Evolutionary conservation across 2,113 vertebrate genomes (phyloP).

Genomic region (Pan paniscus): DNA sequence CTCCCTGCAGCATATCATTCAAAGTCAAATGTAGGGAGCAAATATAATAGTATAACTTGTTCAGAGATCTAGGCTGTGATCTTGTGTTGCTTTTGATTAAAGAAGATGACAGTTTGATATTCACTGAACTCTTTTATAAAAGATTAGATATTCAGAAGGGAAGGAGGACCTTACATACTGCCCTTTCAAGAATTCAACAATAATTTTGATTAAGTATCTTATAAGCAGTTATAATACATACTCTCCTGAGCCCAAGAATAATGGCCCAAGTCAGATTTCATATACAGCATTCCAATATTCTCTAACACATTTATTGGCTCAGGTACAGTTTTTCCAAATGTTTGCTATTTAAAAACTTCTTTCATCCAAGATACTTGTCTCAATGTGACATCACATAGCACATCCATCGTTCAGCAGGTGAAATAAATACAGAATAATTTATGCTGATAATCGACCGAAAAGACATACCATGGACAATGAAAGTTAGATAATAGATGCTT

Average conservation of each 20-base stretch:
- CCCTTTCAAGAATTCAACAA: background rate
- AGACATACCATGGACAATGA: background rate
- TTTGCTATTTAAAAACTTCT: background rate
- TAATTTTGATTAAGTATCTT: background rate
- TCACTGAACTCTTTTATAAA: background rate
- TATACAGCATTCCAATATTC: background rate
- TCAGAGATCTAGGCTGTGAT: background rate
- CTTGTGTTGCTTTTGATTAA: background rate
- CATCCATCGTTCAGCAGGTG: background rate
- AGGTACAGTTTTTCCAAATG: background rate
- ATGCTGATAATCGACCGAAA: background rate
- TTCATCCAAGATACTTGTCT: background rate
- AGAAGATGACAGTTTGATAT: background rate
- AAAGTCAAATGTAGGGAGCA: background rate
- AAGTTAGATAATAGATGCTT: background rate
- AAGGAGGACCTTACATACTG: background rate
- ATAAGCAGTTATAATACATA: background rate
- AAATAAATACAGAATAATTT: background rate
- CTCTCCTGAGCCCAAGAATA: background rate
- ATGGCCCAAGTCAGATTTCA: background rate
- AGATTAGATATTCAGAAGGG: background rate
- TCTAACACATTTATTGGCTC: background rate
- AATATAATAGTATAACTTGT: background rate
- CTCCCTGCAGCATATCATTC: background rate
- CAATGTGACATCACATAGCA: background rate